Conservation (phyloP, 2,888 invertebrate species). For the Chloromyia formosa region DNA sequence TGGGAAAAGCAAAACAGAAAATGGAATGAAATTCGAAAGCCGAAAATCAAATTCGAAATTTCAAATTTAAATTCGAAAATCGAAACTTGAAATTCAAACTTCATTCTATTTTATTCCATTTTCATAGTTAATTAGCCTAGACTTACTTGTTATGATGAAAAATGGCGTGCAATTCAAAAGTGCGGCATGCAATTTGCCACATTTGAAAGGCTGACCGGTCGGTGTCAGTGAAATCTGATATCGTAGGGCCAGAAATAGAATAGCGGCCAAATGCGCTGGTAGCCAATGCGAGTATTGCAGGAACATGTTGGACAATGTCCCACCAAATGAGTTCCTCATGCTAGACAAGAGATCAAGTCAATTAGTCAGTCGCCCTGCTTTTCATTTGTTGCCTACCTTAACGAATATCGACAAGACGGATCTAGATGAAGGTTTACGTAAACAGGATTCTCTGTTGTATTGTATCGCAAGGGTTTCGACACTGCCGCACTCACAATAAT, state of each 20-base stretch:
- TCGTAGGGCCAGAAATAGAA: slow-evolving; percentile 70
- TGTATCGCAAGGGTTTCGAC: slow-evolving; percentile 65
- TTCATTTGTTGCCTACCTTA: slow-evolving; percentile 65
- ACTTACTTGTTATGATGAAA: slow-evolving; percentile 59
- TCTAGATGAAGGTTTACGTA: slow-evolving; percentile 72
- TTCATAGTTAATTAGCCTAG: too few relatives aligned
- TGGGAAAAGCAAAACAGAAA: too few relatives aligned
- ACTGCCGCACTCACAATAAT: slow-evolving; percentile 70
- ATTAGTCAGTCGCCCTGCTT: not conserved
- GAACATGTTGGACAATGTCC: slow-evolving; percentile 71
- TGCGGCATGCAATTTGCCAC: slow-evolving; percentile 68
- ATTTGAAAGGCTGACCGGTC: slow-evolving; percentile 58
- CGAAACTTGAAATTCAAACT: too few relatives aligned
- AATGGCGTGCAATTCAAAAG: slow-evolving; percentile 68
- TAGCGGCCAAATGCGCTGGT: slow-evolving; percentile 72
- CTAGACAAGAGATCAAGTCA: slow-evolving; percentile 3
- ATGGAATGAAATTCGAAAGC: too few relatives aligned
- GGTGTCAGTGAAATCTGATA: slow-evolving; percentile 65
- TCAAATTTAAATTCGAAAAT: too few relatives aligned
- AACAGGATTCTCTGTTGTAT: slow-evolving; percentile 63
- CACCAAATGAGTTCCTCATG: slow-evolving; percentile 67
- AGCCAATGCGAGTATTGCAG: slow-evolving; percentile 73
- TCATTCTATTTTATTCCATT: too few relatives aligned
- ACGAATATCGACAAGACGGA: slow-evolving; percentile 74
- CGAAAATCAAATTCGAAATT: too few relatives aligned